Evolutionary conservation across 2,113 vertebrate genomes (phyloP).

Genomic region (Xenus cinereus): DNA sequence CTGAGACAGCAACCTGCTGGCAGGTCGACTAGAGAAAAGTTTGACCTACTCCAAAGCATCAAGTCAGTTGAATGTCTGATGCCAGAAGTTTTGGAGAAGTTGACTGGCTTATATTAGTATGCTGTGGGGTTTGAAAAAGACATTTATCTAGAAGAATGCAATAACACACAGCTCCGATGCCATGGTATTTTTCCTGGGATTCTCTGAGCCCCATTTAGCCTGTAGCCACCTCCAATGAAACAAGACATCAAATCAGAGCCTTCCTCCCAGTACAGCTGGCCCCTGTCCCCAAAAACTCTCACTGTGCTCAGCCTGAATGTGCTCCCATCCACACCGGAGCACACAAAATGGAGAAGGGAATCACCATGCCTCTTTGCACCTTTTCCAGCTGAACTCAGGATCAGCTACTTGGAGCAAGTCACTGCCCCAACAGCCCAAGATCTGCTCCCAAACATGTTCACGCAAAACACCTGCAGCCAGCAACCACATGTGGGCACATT

Average conservation of each 20-base stretch:
- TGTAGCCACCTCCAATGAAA: neutral
- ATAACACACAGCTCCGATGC: neutral
- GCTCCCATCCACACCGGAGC: neutral
- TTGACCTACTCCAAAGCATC: neutral
- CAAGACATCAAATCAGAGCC: neutral
- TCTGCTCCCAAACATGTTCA: neutral
- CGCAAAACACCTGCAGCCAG: neutral
- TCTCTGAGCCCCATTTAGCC: neutral
- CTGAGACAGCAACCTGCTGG: neutral
- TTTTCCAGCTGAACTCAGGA: neutral
- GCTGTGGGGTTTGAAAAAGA: neutral
- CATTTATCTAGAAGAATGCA: neutral
- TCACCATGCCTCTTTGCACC: neutral
- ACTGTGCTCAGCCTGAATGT: neutral
- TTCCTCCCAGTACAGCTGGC: neutral
- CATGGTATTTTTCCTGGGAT: neutral
- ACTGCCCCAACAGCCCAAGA: neutral
- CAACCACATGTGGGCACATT: rapidly evolving
- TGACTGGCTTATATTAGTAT: neutral
- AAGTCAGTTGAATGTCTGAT: neutral
- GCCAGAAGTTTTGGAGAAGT: neutral
- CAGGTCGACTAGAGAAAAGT: neutral
- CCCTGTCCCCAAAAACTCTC: neutral
- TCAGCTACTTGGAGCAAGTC: neutral
- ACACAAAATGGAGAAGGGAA: neutral